These are phyloP conservation scores for Rotaria macrura DNA, from an alignment of 2,888 invertebrate species.

Conservation along the genomic window DNA sequence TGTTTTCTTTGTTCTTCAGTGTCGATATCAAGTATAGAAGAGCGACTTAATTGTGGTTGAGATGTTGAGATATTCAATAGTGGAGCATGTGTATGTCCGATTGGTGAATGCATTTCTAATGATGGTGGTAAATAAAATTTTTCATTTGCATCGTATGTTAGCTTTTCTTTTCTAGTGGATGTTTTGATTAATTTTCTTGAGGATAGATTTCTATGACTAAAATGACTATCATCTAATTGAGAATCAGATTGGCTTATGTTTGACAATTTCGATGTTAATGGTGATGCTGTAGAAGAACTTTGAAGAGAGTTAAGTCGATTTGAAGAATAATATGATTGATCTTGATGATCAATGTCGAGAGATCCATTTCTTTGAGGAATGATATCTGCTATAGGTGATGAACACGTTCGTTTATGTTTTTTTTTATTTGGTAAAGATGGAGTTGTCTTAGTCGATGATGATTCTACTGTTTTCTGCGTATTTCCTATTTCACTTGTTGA, in stretches of 20 bases:
- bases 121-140: neutral
- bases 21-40: neutral
- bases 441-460: neutral
- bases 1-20: neutral
- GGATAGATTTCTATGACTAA: neutral
- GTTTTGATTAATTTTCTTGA: neutral
- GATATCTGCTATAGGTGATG: neutral
- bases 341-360: neutral
- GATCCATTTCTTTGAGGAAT: neutral
- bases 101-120: neutral
- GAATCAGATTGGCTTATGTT: neutral
- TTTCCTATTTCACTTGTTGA: neutral
- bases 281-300: neutral
- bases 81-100: neutral
- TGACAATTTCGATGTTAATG: neutral
- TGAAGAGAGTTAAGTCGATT: neutral
- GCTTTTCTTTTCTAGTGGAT: neutral
- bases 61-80: neutral
- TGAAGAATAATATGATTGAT: neutral
- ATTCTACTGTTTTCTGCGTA: too few species aligned
- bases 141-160: neutral
- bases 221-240: neutral
- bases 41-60: neutral
- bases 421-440: neutral
- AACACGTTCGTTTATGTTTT: conserved; percentile 9